Evolutionary conservation across 2,113 vertebrate genomes (phyloP), one percentile per base, ranked within the genome.

Genomic region (Motacilla tschutschensis): DNA sequence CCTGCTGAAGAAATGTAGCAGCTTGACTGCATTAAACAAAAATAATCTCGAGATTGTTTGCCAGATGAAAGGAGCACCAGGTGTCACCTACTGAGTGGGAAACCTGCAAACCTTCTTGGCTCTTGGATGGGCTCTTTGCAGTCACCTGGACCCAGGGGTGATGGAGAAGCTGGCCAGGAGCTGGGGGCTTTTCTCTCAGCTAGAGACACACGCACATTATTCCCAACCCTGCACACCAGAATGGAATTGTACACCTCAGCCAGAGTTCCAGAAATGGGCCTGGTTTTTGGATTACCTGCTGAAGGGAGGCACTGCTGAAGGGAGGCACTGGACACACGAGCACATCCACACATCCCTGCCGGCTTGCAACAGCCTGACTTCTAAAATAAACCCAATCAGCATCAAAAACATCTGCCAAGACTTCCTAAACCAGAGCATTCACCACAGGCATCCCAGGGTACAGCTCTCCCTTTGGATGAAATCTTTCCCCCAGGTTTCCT

Each of bases 391-490:
- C 47, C 8, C 8, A 22, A 16, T 4, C 22, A 4, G 17, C 6
- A 41, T 14, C 43, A 60, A 57, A 55, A 12, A 1, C 22, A 51
- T 8, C 31, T 29, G 36, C 58, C 20, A 17, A 17, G 58, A 8
- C 17, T 17, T 25, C 17, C 3, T 11, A 14, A 40, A 35, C 12
- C 77, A 57, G 14, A 48, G 25, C 17, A 0, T 5, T 17, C 48
- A 4, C 12, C 6, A 1, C 1, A 22, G 66, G 44, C 44, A 3
- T 5, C 5, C 17, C 14, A 9, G 4, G 12, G 50, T 24, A 9
- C 38, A 54, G 0, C 21, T 17, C 25, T 4, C 9, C 4, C 14
- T 2, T 1, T 2, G 14, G 44, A 22, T 38, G 11, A 59, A 51
- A 6, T 4, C 5, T 15, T 6, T 51, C 6, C 54, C 58, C 16